Evolutionary conservation across 2,113 vertebrate species (phyloP), one percentile per base, ranked within the genome.

Genomic region (Alethe castanea): DNA sequence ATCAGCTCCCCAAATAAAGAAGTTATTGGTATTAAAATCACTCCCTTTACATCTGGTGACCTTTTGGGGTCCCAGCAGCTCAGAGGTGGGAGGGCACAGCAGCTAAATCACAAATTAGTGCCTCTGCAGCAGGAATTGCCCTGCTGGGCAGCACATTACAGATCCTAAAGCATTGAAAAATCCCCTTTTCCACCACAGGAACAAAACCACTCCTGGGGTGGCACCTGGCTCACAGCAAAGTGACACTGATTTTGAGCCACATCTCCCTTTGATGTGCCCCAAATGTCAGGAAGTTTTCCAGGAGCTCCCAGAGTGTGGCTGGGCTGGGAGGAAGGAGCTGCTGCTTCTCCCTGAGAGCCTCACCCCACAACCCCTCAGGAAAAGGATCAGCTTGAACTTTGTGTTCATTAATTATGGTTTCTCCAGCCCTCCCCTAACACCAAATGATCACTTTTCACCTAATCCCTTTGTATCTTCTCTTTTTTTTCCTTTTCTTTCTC

Each of bases 301-400:
- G 8, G 19, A 53, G 56, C 59, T 35, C 66, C 18, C 52, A 14
- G 52, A 11, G 11, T 1, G 25, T 4, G 29, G 5, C 38, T 31
- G 28, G 6, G 38, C 1, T n/a, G 48, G 26, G 64, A 31, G 22
- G 28, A 61, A 20, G 45, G 20, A 50, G 45, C 40, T 57, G 31
- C 53, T 57, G 31, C 70, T 16, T 35, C 40, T 73, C 28, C 33
- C 65, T 2, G 29, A 89, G 40, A 95, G 71, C 52, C 64, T 71
- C 78, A 86, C 36, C 86, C 81, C 78, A 19, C 10, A 17, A 19
- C 40, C n/a, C 57, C 62, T 40, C 12, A 19, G 57, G 26, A 91
- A 86, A 91, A 88, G 92, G 90, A 84, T 67, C 82, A 92, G 42
- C 44, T 54, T 95, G 94, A 93, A 96, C 92, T 78, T 96, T 52